These are phyloP conservation scores for Margarornis squamiger DNA, from an alignment of 2,797 vertebrate species.

Conservation along the genomic window DNA sequence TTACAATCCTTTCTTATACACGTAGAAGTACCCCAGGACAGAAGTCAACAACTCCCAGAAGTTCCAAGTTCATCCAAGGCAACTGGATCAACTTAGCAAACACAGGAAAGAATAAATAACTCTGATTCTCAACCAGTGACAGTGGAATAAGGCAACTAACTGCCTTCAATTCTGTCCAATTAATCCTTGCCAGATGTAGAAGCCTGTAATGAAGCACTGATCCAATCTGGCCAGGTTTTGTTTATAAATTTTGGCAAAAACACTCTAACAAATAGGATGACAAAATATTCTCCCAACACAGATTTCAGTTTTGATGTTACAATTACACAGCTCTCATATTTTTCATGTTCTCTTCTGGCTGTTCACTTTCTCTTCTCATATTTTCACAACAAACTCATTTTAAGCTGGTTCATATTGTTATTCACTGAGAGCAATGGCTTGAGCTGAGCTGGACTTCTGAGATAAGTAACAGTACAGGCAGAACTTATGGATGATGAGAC, in stretches of 20 bases:
- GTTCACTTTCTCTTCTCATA: not conserved
- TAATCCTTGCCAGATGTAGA: not conserved
- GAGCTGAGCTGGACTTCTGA: not conserved
- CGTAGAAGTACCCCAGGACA: not conserved
- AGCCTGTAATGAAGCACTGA: not conserved
- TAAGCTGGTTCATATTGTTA: not conserved
- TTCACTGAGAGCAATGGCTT: not conserved
- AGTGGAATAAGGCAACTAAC: not conserved
- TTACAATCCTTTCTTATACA: not conserved
- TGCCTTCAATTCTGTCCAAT: not conserved
- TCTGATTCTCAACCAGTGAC: not conserved
- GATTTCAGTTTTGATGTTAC: not conserved
- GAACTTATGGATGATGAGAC: not conserved
- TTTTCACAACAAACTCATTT: not conserved
- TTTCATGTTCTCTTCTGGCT: not conserved
- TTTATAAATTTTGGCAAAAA: not conserved
- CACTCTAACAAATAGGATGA: not conserved
- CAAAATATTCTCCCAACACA: not conserved
- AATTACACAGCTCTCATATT: not conserved
- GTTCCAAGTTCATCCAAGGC: slow-evolving; percentile 3
- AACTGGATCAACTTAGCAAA: not conserved
- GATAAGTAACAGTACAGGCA: not conserved
- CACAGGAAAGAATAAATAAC: not conserved
- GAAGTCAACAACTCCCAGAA: not conserved
- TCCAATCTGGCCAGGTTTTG: not conserved